Base-by-base conservation (phyloP, 1,140 invertebrate genomes). In the Arctopsyche grandis region DNA sequence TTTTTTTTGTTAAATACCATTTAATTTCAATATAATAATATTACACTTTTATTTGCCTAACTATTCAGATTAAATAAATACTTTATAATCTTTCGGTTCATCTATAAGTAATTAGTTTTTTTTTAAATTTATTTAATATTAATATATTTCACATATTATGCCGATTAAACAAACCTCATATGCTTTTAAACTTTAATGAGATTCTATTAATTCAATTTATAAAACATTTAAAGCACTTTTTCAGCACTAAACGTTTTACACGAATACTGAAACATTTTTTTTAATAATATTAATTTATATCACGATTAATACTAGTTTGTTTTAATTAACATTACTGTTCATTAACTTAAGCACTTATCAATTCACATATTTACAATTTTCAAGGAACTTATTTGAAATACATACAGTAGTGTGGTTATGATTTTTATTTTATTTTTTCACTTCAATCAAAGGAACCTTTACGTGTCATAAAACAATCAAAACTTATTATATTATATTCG, bases 301-400 rank as follows among this genome's bases (percentile, higher is more conserved):
- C 38, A 24, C 69, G 16, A 19, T 46, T 44, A 44, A 71, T 48
- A 48, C 21, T 71, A 46, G 5, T 7, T 44, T 71, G 9, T 69
- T 46, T 71, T 38, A 71, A 38, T 71, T 71, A 48, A 7, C 21
- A 66, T 66, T 21, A 66, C 46, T 71, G 21, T 24, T 24, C 21
- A 66, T 26, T 21, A 43, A 22, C 5, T 69, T 69, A 43, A 69
- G 66, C 26, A 38, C 29, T 46, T 66, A 10, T 9, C 14, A 44
- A 46, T 48, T 48, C 43, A 71, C 69, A 71, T 71, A 71, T 71
- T 16, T 71, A 71, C 44, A 71, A 7, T 10, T 46, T 66, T 66
- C 44, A 46, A 71, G 69, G 69, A 71, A 71, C 69, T 46, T 19
- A 46, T 66, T 66, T 66, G 60, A 66, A 26, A 66, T 69, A 43